Base-by-base conservation (phyloP, 2,113 vertebrate genomes). In the Nothoprocta pentlandii region DNA sequence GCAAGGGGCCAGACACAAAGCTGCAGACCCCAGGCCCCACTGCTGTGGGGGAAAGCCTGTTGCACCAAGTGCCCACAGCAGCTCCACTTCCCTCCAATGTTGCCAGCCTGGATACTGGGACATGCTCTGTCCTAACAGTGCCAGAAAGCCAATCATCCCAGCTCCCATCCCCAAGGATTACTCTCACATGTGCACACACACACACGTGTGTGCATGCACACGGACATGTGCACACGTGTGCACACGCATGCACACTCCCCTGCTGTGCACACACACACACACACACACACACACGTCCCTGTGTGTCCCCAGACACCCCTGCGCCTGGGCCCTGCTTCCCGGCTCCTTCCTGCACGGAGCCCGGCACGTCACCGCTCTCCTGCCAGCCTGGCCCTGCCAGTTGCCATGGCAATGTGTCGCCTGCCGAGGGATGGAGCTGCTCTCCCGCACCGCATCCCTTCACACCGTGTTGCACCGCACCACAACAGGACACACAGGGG, bases 391-490 rank as follows among this genome's bases (percentile, higher is more conserved):
- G 2, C 93, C 90, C 85, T 90, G 80, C 85, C 14, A 3, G 96
- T 96, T 96, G 83, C 83, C 61, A 96, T 96, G 95, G 96, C 69
- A 61, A 96, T 81, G 2, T 69, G 39, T 80, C 2, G 51, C 69
- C 86, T 86, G 83, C 69, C 73, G 80, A 78, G 56, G 92, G 88
- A 92, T 61, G 66, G 80, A 86, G 61, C 85, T 79, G 34, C 83
- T 93, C 90, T 90, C 77, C 91, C 39, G 3, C 26, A 20, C 19
- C 19, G 47, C 46, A 47, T 19, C 46, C 17, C 46, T 20, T 20
- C 47, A 6, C 47, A 47, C 17, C 5, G 36, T 39, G 36, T 39
- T 39, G 36, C 36, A 39, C 36, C 41, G 3, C 25, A 19, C 70
- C 4, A 23, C 4, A 5, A 93, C 23, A 51, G 90, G 17, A 64